Evolutionary conservation across 2,113 vertebrate species (phyloP), one percentile per base, ranked within the genome.

Genomic region (Uria lomvia): DNA sequence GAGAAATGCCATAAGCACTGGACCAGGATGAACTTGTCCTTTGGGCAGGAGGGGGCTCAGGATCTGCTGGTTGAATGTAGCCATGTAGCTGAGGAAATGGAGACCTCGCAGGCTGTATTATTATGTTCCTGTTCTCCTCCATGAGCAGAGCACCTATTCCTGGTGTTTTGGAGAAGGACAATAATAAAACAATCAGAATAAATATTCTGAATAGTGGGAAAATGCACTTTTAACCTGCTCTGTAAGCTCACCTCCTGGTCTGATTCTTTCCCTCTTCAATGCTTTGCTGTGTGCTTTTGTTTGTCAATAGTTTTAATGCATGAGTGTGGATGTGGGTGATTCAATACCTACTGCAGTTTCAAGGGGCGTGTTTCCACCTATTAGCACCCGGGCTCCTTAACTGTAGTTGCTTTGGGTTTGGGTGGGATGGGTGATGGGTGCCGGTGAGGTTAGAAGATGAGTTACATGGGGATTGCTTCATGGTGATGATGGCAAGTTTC

Each of bases 131-230:
- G 18, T 24, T 89, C 86, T 92, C 52, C 30, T 88, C 65, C 56
- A 40, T 7, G 9, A 86, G 49, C 66, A 83, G 49, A 68, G 24
- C 42, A 74, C 12, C 65, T 89, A 42, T 95, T 90, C 70, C 68
- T 67, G 34, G n/a, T 81, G 70, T 13, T 56, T 68, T 74, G 77
- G 36, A 4, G 13, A 75, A 65, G 47, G 49, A 68, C 52, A 91
- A 87, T 78, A 78, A 73, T 49, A 90, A 93, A 86, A 74, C 79
- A 93, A 85, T 43, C 66, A 58, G 55, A 92, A 87, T 47, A 92
- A 91, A 86, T 89, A 62, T 30, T 77, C 52, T 93, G 84, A 93
- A 94, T 82, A 58, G 91, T 65, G 84, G 70, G 84, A 93, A 96
- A 96, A 88, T 70, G 73, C 56, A 91, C 62, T 96, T 96, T 84